Evolutionary conservation across 2,888 invertebrate genomes (phyloP).

Genomic region (Phyllotreta cruciferae): DNA sequence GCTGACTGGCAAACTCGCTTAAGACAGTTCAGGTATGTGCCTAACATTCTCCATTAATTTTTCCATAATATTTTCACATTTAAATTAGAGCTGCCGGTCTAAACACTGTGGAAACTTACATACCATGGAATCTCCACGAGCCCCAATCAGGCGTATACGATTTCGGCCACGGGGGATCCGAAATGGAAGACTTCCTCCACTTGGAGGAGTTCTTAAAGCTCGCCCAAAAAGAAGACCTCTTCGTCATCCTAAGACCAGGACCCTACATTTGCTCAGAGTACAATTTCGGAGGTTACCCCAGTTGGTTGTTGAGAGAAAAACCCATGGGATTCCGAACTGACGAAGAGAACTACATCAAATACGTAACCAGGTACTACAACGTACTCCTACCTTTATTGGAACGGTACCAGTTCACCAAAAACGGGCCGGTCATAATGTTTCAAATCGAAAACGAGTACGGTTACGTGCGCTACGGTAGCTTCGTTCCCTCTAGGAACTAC

Average conservation of each 20-base stretch:
- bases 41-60: neutral
- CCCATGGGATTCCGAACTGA: conserved; percentile 59
- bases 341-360: conserved; percentile 33
- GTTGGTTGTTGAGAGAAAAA: conserved; percentile 57
- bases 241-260: conserved; percentile 83
- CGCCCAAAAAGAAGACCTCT: conserved; percentile 79
- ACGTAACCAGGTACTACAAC: conserved; percentile 63
- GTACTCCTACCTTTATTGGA: conserved; percentile 62
- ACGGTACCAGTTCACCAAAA: conserved; percentile 69
- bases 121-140: conserved; percentile 77
- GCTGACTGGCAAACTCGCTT: conserved; percentile 80
- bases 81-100: conserved; percentile 76
- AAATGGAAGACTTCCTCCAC: conserved; percentile 63
- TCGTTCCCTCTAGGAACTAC: conserved; percentile 56
- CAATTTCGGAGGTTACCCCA: conserved; percentile 64
- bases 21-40: conserved; percentile 60
- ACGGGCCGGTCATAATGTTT: conserved; percentile 86
- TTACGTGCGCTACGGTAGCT: conserved; percentile 59
- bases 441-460: conserved; percentile 75
- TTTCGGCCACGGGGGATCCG: conserved; percentile 65
- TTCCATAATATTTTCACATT: neutral
- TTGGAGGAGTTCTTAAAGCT: conserved; percentile 70
- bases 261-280: conserved; percentile 94
- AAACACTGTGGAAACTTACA: conserved; percentile 84
- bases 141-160: conserved; percentile 59